phyloP scores from a whole-genome alignment of 2,888 invertebrate genomes.

The Timandra comae region DNA sequence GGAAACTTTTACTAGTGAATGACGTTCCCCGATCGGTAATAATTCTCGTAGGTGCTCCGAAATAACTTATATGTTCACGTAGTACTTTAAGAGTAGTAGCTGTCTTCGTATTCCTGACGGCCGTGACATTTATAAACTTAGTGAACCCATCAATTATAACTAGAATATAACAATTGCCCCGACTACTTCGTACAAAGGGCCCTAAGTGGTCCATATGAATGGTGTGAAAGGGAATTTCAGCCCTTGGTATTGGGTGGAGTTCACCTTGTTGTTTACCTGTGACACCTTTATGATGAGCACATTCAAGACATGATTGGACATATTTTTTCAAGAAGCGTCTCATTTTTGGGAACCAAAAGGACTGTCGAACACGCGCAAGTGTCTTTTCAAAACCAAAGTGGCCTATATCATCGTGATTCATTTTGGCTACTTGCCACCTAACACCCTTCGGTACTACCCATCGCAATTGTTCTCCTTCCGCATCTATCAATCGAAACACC shows the following conservation, averaged over 20 bases:
- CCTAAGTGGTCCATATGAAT: constrained; percentile 5
- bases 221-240: constrained; percentile 2
- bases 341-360: not conserved
- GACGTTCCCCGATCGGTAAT: constrained; percentile 7
- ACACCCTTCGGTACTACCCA: not conserved
- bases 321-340: not conserved
- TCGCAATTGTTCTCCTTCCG: not conserved
- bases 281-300: no score
- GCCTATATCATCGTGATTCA: not conserved
- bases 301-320: no score
- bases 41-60: constrained; percentile 4
- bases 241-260: constrained; percentile 3
- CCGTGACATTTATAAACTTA: constrained; percentile 1
- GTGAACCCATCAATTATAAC: constrained; percentile 7
- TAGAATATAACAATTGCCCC: constrained; percentile 3
- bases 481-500: constrained; percentile 3
- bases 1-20: constrained; percentile 9
- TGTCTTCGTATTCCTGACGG: constrained; percentile 4
- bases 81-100: not conserved
- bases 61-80: constrained; percentile 1
- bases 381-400: not conserved
- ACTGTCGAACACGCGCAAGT: not conserved
- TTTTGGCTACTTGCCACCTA: not conserved
- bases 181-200: constrained; percentile 7
- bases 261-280: constrained; percentile 1